These are phyloP conservation scores for Melanotus villosus DNA, from an alignment of 2,888 invertebrate genomes.

Conservation along the genomic window DNA sequence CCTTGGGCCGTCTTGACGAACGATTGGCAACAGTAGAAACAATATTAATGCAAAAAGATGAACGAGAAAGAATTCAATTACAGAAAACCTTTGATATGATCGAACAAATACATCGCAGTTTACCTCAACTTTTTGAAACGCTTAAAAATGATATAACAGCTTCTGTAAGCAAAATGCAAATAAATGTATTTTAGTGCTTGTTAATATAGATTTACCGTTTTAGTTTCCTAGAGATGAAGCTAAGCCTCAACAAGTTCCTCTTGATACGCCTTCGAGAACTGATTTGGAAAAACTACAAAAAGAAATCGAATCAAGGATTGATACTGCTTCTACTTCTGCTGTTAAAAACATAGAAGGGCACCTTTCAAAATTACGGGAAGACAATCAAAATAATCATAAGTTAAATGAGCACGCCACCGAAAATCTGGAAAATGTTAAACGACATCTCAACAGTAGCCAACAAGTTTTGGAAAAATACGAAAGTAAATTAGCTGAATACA, in stretches of 20 bases:
- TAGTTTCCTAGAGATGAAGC: slow-evolving; percentile 31
- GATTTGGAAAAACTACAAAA: slow-evolving; percentile 60
- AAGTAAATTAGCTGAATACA: slow-evolving; percentile 70
- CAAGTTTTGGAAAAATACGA: slow-evolving; percentile 73
- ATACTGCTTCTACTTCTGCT: slow-evolving; percentile 55
- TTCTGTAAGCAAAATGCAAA: slow-evolving; percentile 52
- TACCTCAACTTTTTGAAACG: slow-evolving; percentile 69
- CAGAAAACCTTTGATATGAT: slow-evolving; percentile 76
- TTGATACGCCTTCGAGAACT: slow-evolving; percentile 55
- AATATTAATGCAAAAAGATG: slow-evolving; percentile 80
- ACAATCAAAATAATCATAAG: slow-evolving; percentile 66
- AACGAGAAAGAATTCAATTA: slow-evolving; percentile 75
- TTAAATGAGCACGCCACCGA: slow-evolving; percentile 68
- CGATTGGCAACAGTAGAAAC: slow-evolving; percentile 83
- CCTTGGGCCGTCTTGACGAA: slow-evolving; percentile 81
- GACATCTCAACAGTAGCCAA: slow-evolving; percentile 70
- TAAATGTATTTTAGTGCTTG: neutral
- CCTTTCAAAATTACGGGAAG: slow-evolving; percentile 61
- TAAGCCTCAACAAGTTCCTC: slow-evolving; percentile 40
- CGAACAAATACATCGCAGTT: slow-evolving; percentile 69
- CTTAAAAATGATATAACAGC: slow-evolving; percentile 66
- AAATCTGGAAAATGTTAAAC: slow-evolving; percentile 67
- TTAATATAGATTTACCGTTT: no score
- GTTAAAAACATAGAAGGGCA: slow-evolving; percentile 61
- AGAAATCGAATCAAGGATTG: slow-evolving; percentile 61